Percentiles rank a stretch among this genome's conserved stretches.
phyloP scores from a whole-genome alignment of 2,113 vertebrate genomes.

The Bubo scandiacus region DNA sequence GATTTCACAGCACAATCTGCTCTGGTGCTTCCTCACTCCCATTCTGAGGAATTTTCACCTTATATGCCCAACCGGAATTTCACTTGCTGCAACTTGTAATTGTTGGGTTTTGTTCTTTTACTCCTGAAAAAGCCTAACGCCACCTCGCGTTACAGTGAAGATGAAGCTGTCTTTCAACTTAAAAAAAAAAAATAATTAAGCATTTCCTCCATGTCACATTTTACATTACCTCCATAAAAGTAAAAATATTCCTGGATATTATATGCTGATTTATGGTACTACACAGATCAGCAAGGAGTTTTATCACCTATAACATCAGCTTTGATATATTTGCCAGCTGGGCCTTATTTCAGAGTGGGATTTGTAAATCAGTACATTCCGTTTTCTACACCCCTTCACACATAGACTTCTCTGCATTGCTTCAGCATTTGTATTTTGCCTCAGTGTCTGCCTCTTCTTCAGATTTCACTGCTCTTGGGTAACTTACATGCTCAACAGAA shows the following conservation, averaged over 20 bases:
- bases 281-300: background rate
- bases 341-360: background rate
- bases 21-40: background rate
- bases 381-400: background rate
- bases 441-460: background rate
- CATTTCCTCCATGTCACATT: background rate
- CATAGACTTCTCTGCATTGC: background rate
- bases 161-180: background rate
- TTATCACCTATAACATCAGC: background rate
- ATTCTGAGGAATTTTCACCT: background rate
- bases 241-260: background rate
- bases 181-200: background rate
- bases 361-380: fast-evolving
- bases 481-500: fast-evolving
- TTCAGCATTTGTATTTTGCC: background rate
- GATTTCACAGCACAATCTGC: background rate
- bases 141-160: background rate
- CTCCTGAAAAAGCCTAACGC: background rate
- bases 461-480: background rate
- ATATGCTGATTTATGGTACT: background rate
- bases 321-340: background rate
- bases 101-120: background rate
- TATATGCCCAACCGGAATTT: background rate
- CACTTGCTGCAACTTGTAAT: background rate
- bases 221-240: background rate